Conservation (phyloP, 1,140 invertebrate species). For the Drosophila serrata region DNA sequence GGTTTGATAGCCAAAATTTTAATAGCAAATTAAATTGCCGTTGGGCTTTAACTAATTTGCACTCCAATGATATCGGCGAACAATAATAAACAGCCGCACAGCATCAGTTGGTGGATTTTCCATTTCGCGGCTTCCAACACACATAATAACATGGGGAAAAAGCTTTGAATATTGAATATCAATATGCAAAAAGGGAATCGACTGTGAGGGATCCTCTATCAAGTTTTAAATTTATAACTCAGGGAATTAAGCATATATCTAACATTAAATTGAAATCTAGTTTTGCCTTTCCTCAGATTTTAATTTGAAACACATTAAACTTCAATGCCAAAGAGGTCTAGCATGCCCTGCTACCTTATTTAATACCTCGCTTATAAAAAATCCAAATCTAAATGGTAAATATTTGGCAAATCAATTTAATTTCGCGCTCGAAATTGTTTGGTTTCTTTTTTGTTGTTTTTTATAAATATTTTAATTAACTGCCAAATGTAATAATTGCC, state of each 20-base stretch:
- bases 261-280: neutral
- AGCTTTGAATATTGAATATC: neutral
- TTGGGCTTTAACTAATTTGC: conserved; percentile 47
- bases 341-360: neutral
- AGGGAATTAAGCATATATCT: neutral
- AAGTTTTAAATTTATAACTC: neutral
- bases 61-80: conserved; percentile 18
- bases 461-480: conserved; percentile 67
- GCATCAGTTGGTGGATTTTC: conserved; percentile 24
- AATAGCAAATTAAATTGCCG: conserved; percentile 55
- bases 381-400: conserved; percentile 17
- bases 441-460: neutral
- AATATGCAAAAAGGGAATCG: neutral
- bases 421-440: conserved; percentile 33
- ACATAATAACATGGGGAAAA: conserved; percentile 14
- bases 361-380: neutral
- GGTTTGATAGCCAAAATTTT: conserved; percentile 29
- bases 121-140: neutral
- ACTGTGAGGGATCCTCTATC: neutral
- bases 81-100: conserved; percentile 28
- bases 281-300: accelerated
- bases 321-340: neutral
- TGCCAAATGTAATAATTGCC: conserved; percentile 45
- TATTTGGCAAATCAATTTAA: conserved; percentile 47
- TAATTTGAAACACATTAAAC: too few relatives aligned